Conservation (phyloP, 2,888 invertebrate genomes). For the Dicranocentrus wangi region DNA sequence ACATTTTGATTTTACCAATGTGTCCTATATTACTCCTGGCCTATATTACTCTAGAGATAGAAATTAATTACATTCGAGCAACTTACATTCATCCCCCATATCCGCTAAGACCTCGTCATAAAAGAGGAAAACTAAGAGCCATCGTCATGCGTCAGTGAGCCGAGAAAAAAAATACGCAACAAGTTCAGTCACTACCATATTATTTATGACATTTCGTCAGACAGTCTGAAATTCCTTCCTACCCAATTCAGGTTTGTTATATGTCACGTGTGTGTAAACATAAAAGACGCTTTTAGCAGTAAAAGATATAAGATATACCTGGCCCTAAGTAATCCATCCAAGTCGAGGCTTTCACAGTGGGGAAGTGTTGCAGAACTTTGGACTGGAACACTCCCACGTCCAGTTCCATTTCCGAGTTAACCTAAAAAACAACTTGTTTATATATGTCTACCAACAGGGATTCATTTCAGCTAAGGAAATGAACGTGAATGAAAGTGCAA, state of each 20-base stretch:
- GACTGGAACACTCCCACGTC: conserved; percentile 63
- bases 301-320: conserved; percentile 28
- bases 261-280: no score
- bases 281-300: no score
- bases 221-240: no score
- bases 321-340: conserved; percentile 71
- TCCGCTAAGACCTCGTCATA: conserved; percentile 68
- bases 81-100: conserved; percentile 63
- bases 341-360: conserved; percentile 64
- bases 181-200: not conserved
- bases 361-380: conserved; percentile 64
- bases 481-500: no score
- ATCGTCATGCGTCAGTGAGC: no score
- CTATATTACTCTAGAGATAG: no score
- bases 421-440: conserved; percentile 13
- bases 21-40: no score
- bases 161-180: conserved; percentile 17
- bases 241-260: no score
- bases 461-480: not conserved
- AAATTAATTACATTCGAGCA: no score
- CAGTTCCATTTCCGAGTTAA: conserved; percentile 65
- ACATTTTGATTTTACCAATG: no score
- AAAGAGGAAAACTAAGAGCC: conserved; percentile 66
- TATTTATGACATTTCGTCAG: no score
- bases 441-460: no score